A percentile compares a stretch with the other conserved stretches of the same genome.
Evolutionary conservation across 2,113 vertebrate genomes (phyloP).

Genomic region (Callithrix jacchus): DNA sequence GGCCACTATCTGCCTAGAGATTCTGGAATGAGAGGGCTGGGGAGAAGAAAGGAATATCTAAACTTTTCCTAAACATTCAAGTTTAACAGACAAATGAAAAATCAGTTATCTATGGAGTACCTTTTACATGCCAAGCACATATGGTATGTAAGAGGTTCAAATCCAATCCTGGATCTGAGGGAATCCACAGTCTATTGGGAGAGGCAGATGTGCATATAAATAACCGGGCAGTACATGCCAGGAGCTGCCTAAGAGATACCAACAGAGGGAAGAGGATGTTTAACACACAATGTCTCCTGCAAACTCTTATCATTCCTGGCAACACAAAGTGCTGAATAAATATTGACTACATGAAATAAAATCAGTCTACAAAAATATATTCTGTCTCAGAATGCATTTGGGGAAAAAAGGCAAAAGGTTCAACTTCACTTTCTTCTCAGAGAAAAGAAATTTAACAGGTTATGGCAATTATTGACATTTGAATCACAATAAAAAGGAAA

Average conservation of each 20-base stretch:
- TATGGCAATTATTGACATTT: background rate
- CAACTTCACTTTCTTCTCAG: slow-evolving; percentile 12
- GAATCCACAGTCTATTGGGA: background rate
- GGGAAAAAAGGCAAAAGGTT: background rate
- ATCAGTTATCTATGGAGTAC: rapidly evolving
- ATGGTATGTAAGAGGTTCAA: background rate
- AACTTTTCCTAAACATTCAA: background rate
- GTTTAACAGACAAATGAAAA: background rate
- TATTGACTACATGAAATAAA: background rate
- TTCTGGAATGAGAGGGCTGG: background rate
- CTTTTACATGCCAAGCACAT: background rate
- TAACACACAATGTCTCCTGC: background rate
- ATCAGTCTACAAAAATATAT: background rate
- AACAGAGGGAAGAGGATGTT: background rate
- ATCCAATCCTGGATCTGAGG: background rate
- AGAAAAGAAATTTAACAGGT: slow-evolving; percentile 29
- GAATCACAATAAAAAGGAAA: background rate
- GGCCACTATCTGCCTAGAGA: background rate
- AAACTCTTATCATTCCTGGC: background rate
- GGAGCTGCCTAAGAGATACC: background rate
- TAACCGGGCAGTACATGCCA: too few relatives aligned
- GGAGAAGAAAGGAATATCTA: background rate
- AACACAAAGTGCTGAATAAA: background rate
- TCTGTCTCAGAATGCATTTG: background rate
- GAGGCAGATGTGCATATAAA: background rate